Percentiles rank a stretch among this genome's conserved stretches.
phyloP scores from a whole-genome alignment of 1,140 invertebrate genomes.

The Diplogasteroides magnus region DNA sequence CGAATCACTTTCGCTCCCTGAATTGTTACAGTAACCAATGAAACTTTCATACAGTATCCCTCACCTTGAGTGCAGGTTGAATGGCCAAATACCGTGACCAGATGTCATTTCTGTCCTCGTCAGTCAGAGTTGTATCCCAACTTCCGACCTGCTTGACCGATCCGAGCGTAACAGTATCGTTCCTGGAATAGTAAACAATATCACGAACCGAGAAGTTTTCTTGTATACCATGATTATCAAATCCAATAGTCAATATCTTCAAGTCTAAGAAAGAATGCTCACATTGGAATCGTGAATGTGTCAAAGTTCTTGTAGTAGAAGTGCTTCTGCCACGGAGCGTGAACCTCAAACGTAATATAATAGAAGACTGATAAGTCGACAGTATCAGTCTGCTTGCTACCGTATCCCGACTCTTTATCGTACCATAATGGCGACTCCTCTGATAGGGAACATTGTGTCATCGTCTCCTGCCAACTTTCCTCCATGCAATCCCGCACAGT shows the following conservation, averaged over 20 bases:
- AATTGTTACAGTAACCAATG: too few relatives aligned
- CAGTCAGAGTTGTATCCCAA: slow-evolving; percentile 61
- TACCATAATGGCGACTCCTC: slow-evolving; percentile 40
- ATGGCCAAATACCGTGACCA: slow-evolving; percentile 63
- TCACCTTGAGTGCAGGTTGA: slow-evolving; percentile 65
- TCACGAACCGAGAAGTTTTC: too few relatives aligned
- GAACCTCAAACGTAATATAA: slow-evolving; percentile 23
- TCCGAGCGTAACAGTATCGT: slow-evolving; percentile 57
- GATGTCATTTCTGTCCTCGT: slow-evolving; percentile 65
- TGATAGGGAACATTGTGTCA: slow-evolving; percentile 37
- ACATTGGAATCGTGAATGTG: slow-evolving; percentile 52
- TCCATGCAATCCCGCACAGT: slow-evolving; percentile 44
- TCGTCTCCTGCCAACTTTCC: slow-evolving; percentile 36
- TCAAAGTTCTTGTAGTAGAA: slow-evolving; percentile 47
- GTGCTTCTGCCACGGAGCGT: slow-evolving; percentile 43
- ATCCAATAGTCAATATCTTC: too few relatives aligned
- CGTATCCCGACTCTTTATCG: not conserved
- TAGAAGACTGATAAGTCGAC: too few relatives aligned
- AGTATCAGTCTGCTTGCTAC: too few relatives aligned
- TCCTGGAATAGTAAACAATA: too few relatives aligned
- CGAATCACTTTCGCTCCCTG: slow-evolving; percentile 26
- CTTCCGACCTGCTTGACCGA: slow-evolving; percentile 69
- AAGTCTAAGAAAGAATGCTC: too few relatives aligned
- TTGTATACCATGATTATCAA: too few relatives aligned
- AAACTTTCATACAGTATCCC: too few relatives aligned